A percentile compares a stretch with the other conserved stretches of the same genome.
Conservation (phyloP, 1,140 invertebrate species). For the Chironomus striatipennis region DNA sequence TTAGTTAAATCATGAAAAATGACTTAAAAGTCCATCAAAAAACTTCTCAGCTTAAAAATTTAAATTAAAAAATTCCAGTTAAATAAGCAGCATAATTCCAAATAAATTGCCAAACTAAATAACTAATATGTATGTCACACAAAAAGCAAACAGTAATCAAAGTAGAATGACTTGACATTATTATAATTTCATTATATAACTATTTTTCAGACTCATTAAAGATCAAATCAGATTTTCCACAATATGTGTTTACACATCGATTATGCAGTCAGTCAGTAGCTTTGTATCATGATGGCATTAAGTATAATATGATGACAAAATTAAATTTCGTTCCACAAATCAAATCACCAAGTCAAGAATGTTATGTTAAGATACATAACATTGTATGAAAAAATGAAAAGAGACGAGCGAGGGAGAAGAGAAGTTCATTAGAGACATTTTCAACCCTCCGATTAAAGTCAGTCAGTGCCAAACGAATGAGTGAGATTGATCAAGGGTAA, state of each 20-base stretch:
- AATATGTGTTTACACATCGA: conserved; percentile 15
- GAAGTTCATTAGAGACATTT: conserved; percentile 7
- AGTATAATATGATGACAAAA: not conserved
- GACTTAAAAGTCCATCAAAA: too few relatives aligned
- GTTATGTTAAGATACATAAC: not conserved
- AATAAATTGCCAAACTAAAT: too few relatives aligned
- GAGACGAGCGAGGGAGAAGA: not conserved
- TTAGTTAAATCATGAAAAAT: too few relatives aligned
- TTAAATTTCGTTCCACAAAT: conserved; percentile 17
- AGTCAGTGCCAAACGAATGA: not conserved
- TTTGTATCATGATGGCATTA: conserved; percentile 5
- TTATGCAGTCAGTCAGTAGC: not conserved
- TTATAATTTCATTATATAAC: too few relatives aligned
- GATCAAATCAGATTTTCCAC: conserved; percentile 3
- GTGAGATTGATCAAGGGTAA: conserved; percentile 11
- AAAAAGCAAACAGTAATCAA: too few relatives aligned
- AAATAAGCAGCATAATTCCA: too few relatives aligned
- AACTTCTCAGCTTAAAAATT: too few relatives aligned
- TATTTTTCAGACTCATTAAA: not conserved
- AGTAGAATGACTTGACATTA: too few relatives aligned
- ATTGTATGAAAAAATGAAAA: not conserved
- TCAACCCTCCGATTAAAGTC: not conserved
- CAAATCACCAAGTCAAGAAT: not conserved
- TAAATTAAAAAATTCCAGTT: too few relatives aligned
- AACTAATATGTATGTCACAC: too few relatives aligned